Evolutionary conservation across 2,797 vertebrate species (phyloP).

Genomic region (Pseudotriccus pelzelni): DNA sequence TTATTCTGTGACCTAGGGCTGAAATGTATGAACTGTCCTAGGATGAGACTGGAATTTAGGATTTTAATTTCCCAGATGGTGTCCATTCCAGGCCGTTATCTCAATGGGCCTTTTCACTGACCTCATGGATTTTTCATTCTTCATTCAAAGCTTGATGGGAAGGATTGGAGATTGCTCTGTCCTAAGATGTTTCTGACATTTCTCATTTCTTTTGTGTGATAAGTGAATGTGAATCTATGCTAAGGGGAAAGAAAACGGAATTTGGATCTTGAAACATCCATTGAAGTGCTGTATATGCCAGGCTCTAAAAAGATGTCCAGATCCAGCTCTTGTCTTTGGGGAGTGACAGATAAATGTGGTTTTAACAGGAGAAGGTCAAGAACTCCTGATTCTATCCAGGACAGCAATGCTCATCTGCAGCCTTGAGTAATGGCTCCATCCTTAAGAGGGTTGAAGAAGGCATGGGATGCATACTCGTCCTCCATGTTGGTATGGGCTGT

Average conservation of each 20-base stretch:
- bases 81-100: not conserved
- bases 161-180: not conserved
- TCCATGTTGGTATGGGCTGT: accelerated
- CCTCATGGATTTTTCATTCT: not conserved
- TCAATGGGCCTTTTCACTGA: not conserved
- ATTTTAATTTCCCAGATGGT: not conserved
- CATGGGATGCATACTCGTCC: not conserved
- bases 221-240: not conserved
- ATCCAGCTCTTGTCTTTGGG: not conserved
- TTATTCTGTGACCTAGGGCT: not conserved
- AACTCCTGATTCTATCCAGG: not conserved
- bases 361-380: not conserved
- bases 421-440: not conserved
- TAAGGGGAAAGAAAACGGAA: not conserved
- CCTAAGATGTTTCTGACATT: not conserved
- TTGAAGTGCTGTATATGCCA: not conserved
- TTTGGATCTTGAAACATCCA: not conserved
- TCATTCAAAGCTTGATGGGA: not conserved
- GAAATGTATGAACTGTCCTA: not conserved
- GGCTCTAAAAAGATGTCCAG: not conserved
- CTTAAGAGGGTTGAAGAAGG: not conserved
- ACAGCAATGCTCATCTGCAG: not conserved
- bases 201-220: not conserved
- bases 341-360: not conserved
- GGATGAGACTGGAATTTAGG: not conserved